Evolutionary conservation across 2,888 invertebrate genomes (phyloP), one percentile per base, ranked within the genome.

Genomic region (Ormyrus rosae): DNA sequence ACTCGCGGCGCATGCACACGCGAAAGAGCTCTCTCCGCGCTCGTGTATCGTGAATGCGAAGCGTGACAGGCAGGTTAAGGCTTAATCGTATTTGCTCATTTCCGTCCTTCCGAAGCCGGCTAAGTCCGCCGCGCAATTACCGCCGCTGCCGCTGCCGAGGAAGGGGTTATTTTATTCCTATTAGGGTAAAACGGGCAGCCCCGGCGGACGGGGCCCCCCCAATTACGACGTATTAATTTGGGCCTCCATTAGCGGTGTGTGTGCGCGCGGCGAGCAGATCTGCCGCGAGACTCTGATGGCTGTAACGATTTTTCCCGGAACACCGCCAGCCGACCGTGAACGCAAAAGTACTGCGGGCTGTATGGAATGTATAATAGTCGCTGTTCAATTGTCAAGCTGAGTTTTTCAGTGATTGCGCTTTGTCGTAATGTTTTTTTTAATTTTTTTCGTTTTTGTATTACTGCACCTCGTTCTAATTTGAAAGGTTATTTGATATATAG

Each of bases 141-240:
- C 81, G 19, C 0, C 13, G 34, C 34, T n/a, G 19, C 19, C 19
- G n/a, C 19, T 1, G 34, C 34, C 19, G 82, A 81, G 83, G 81
- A 87, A 86, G 87, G 90, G 89, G 86, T 89, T 89, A 90, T 90
- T 90, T 89, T 88, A 90, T 89, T 89, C 87, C 88, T 89, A 89
- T 90, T 90, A 89, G 89, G 88, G 89, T 90, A 89, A 89, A 86
- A 87, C 87, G 85, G 85, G 89, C 88, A 89, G 88, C 85, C 85
- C 79, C 61, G 69, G 34, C 34, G 34, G 34, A 34, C 19, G 19
- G 19, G 34, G 80, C 85, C 83, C 63, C 86, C 86, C 87, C 88
- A 90, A 90, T 90, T 89, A 90, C 86, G 85, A 87, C 86, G 90
- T 90, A 90, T 90, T 89, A 90, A 90, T 90, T 90, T 89, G 84